phyloP scores from a whole-genome alignment of 2,888 invertebrate species.

The Syrphus vitripennis region DNA sequence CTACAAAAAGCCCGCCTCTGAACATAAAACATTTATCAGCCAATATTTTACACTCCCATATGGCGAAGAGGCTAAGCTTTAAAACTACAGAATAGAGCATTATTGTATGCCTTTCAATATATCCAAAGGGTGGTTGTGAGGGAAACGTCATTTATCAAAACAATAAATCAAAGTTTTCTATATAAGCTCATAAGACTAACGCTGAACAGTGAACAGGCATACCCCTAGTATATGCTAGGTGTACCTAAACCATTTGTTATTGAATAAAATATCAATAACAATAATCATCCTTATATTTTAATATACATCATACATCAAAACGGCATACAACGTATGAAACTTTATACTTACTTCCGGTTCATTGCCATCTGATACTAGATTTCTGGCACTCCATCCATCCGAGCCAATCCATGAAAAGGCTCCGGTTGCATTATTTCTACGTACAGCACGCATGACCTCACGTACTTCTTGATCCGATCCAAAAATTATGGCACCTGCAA shows the following conservation, averaged over 20 bases:
- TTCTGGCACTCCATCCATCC: conserved; percentile 96
- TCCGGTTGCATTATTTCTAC: conserved; percentile 92
- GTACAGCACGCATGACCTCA: conserved; percentile 95
- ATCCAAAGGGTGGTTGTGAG: neutral
- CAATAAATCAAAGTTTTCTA: conserved; percentile 40
- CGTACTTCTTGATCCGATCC: conserved; percentile 98
- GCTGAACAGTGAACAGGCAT: neutral
- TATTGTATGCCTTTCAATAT: conserved; percentile 36
- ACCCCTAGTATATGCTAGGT: too few species aligned
- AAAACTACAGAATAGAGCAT: neutral
- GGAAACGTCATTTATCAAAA: conserved; percentile 50
- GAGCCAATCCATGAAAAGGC: conserved; percentile 98
- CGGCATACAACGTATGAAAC: neutral
- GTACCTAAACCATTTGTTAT: conserved; percentile 33
- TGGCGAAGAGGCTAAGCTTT: neutral
- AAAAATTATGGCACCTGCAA: conserved; percentile 94
- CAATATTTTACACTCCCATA: conserved; percentile 42
- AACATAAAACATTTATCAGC: conserved; percentile 47
- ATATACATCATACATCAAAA: neutral
- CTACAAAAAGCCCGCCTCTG: conserved; percentile 19
- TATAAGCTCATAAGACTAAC: conserved; percentile 26
- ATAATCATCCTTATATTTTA: neutral
- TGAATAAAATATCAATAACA: conserved; percentile 2
- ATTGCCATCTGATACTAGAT: conserved; percentile 92
- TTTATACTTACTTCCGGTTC: conserved; percentile 86